Conservation (phyloP, 1,140 invertebrate genomes). For the Philotrypesis tridentata region DNA sequence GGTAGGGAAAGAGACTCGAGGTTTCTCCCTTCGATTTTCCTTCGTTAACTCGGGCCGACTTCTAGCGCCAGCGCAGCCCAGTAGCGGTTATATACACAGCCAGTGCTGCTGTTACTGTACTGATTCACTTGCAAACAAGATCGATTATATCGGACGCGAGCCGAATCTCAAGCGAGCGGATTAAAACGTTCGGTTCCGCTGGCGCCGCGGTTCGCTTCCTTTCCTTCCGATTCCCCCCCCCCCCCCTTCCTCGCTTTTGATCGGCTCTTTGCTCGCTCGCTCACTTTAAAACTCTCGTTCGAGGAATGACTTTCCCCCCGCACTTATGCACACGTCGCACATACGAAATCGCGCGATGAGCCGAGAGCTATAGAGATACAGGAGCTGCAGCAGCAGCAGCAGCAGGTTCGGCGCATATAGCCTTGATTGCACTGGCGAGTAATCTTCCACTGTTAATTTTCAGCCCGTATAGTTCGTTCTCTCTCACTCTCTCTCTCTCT, state of each 20-base stretch:
- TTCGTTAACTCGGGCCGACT: background rate
- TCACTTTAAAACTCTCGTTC: background rate
- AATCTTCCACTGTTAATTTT: too few relatives aligned
- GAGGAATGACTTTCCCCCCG: background rate
- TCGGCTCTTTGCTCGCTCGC: background rate
- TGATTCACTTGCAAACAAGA: constrained; percentile 68
- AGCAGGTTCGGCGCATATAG: too few relatives aligned
- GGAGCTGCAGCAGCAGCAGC: too few relatives aligned
- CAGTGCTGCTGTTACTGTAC: constrained; percentile 54
- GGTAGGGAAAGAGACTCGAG: constrained; percentile 51
- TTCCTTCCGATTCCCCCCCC: constrained; percentile 27
- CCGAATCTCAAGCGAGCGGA: constrained; percentile 61
- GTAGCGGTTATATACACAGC: too few relatives aligned
- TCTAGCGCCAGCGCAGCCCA: too few relatives aligned
- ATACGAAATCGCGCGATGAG: background rate
- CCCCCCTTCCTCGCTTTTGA: background rate
- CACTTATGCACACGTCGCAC: background rate
- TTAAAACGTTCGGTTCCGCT: constrained; percentile 61
- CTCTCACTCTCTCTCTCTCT: background rate
- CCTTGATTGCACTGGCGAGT: too few relatives aligned
- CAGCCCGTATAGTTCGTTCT: background rate
- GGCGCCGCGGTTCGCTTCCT: constrained; percentile 51
- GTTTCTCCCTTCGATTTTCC: background rate
- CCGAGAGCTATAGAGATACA: too few relatives aligned
- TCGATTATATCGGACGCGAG: constrained; percentile 65